Evolutionary conservation across 2,888 invertebrate genomes (phyloP).

Genomic region (Galeopsomyia nigrocyanea): DNA sequence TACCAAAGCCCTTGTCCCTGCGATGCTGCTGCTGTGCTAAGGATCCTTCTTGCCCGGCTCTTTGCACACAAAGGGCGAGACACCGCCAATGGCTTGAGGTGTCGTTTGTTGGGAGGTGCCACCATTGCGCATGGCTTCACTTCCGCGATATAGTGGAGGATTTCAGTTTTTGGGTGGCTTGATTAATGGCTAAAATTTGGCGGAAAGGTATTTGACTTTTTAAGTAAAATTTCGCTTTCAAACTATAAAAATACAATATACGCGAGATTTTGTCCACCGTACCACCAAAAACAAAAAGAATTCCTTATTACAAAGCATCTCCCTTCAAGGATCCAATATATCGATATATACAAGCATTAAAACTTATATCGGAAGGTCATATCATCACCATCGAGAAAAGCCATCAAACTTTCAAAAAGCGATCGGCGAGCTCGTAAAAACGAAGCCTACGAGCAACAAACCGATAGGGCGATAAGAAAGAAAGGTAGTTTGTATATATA

Average conservation of each 20-base stretch:
- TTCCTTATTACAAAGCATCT: no score
- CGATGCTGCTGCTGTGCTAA: constrained; percentile 43
- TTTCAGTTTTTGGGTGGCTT: no score
- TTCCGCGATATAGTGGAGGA: background rate
- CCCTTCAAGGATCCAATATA: no score
- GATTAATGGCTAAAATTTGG: no score
- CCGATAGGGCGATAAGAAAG: constrained; percentile 44
- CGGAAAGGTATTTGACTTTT: no score
- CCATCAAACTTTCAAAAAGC: constrained; percentile 36
- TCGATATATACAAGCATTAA: no score
- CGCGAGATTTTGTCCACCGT: no score
- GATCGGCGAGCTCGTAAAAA: constrained; percentile 18
- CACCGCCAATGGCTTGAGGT: background rate
- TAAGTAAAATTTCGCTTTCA: no score
- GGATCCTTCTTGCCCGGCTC: background rate
- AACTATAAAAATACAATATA: no score
- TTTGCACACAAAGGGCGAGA: constrained; percentile 20
- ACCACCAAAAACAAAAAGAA: no score
- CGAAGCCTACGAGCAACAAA: no score
- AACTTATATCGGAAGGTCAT: no score
- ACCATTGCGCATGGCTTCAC: background rate
- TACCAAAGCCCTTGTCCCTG: constrained; percentile 48
- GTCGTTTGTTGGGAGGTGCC: background rate
- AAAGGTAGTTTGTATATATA: constrained; percentile 47
- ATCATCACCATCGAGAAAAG: background rate